Percentiles rank a stretch among this genome's conserved stretches.
Evolutionary conservation across 2,113 vertebrate genomes (phyloP).

Genomic region (Benitochromis conjunctus): DNA sequence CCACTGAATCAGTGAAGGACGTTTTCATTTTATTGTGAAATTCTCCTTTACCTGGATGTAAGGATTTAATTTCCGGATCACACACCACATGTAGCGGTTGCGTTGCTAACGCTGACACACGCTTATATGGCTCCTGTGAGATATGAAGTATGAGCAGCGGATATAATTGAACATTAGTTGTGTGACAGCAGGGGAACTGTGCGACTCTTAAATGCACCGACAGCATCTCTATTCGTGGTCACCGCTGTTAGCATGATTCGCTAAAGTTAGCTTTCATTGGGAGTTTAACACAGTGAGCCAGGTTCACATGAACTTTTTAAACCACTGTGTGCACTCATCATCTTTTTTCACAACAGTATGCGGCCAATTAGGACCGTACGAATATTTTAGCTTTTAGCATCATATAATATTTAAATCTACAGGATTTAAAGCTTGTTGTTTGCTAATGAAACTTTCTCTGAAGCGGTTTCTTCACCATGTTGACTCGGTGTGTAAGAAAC

Average conservation of each 20-base stretch:
- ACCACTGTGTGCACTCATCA: background rate
- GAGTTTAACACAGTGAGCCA: background rate
- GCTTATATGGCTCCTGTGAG: background rate
- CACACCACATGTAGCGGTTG: background rate
- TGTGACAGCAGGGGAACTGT: background rate
- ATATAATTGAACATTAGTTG: background rate
- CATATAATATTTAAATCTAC: background rate
- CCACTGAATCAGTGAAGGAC: background rate
- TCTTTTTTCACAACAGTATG: background rate
- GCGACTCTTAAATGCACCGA: background rate
- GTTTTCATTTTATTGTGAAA: background rate
- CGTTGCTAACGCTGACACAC: too few species aligned
- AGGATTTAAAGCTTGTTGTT: background rate
- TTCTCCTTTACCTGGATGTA: background rate
- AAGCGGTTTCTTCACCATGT: slow-evolving; percentile 20
- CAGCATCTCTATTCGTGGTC: background rate
- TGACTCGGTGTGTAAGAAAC: slow-evolving; percentile 10
- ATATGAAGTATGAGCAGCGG: background rate
- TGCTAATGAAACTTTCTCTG: background rate
- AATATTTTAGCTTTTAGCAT: background rate
- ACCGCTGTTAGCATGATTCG: background rate
- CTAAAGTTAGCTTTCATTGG: background rate
- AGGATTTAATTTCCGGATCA: background rate
- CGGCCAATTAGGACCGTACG: background rate
- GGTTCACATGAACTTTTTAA: background rate